These are phyloP conservation scores for Matsumyia berberina DNA, from an alignment of 2,888 invertebrate genomes.

Conservation along the genomic window DNA sequence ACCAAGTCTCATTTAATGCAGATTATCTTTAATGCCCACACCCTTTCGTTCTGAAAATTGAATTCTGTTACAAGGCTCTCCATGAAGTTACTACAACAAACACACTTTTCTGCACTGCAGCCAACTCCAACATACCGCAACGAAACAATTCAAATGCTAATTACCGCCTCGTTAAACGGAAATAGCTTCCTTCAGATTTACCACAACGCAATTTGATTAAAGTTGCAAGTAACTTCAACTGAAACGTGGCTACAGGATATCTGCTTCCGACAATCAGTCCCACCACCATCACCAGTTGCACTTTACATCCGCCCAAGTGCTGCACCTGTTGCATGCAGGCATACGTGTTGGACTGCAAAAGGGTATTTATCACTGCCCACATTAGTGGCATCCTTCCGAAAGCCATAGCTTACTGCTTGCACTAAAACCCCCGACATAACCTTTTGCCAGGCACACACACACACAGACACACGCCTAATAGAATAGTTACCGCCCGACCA, in stretches of 20 bases:
- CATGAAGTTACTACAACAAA: background rate
- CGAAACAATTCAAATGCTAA: conserved; percentile 17
- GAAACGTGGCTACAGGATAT: background rate
- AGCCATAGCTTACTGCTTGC: conserved; percentile 44
- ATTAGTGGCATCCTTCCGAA: conserved; percentile 53
- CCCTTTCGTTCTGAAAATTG: too few species aligned
- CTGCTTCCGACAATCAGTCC: conserved; percentile 22
- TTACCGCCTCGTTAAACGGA: conserved; percentile 31
- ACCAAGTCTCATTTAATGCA: too few species aligned
- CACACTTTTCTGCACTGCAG: background rate
- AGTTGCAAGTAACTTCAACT: conserved; percentile 43
- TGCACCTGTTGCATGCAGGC: conserved; percentile 26
- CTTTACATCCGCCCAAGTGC: conserved; percentile 1
- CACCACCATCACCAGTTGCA: conserved; percentile 16
- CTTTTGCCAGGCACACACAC: conserved; percentile 8
- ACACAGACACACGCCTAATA: background rate
- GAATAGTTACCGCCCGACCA: conserved; percentile 11
- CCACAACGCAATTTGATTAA: conserved; percentile 30
- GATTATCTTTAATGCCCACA: too few species aligned
- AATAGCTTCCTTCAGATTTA: conserved; percentile 17
- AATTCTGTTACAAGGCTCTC: background rate
- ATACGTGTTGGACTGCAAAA: conserved; percentile 28
- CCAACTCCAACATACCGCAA: conserved; percentile 2
- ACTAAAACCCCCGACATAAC: conserved; percentile 40
- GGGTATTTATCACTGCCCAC: conserved; percentile 59